phyloP scores from a whole-genome alignment of 2,113 vertebrate genomes.

The Chascanopsetta lugubris region DNA sequence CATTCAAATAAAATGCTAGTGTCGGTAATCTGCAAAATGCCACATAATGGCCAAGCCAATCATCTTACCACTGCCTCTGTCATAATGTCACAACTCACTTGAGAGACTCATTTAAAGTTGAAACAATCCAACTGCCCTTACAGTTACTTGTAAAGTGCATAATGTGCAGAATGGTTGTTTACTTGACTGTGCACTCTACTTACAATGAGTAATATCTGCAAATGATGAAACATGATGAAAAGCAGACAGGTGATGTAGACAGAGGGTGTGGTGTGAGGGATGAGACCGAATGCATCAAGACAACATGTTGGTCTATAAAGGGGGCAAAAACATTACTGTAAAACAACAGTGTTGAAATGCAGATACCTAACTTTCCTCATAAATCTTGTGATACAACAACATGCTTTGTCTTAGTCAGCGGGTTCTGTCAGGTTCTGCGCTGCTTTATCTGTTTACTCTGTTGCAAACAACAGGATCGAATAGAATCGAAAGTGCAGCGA shows the following conservation, averaged over 20 bases:
- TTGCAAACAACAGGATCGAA: slow-evolving; percentile 26
- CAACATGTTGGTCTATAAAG: slow-evolving; percentile 3
- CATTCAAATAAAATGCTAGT: no score
- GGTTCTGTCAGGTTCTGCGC: slow-evolving; percentile 16
- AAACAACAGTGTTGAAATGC: slow-evolving; percentile 23
- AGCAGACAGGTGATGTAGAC: neutral
- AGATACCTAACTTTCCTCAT: slow-evolving; percentile 4
- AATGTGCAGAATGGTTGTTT: neutral
- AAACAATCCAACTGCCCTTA: no score
- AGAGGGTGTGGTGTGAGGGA: neutral
- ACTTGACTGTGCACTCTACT: neutral
- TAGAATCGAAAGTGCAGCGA: slow-evolving; percentile 28
- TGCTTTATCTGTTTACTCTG: slow-evolving; percentile 38
- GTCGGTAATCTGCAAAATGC: no score
- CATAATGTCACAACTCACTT: no score
- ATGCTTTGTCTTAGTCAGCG: slow-evolving; percentile 40
- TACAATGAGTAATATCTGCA: neutral
- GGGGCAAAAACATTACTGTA: slow-evolving; percentile 16
- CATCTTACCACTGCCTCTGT: no score
- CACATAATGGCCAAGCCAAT: no score
- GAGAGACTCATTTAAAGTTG: no score
- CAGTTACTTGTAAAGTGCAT: no score
- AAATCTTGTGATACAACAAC: slow-evolving; percentile 18
- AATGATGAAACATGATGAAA: slow-evolving; percentile 1
- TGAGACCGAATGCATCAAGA: slow-evolving; percentile 1